phyloP scores from a whole-genome alignment of 2,888 invertebrate genomes.

The Meloe dianella region DNA sequence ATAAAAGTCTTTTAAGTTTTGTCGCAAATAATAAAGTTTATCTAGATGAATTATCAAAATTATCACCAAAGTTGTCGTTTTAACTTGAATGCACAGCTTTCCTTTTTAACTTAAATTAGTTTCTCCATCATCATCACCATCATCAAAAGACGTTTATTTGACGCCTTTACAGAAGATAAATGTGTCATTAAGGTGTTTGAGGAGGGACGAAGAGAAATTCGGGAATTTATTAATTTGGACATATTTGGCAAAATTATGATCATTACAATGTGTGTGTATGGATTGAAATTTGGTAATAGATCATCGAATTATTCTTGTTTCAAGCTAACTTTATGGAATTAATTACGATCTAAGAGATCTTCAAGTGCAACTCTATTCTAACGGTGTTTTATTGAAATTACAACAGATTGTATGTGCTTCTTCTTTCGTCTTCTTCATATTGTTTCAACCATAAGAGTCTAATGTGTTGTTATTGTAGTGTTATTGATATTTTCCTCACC shows the following conservation, averaged over 20 bases:
- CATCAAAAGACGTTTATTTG: background rate
- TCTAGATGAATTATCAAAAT: slow-evolving; percentile 28
- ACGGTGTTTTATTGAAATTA: background rate
- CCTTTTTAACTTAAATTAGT: slow-evolving; percentile 29
- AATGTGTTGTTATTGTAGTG: background rate
- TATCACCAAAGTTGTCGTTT: slow-evolving; percentile 17
- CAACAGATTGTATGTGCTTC: background rate
- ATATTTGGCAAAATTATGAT: background rate
- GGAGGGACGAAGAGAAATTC: background rate
- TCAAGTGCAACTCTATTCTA: background rate
- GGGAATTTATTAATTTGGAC: background rate
- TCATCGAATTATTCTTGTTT: slow-evolving; percentile 24
- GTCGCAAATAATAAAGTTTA: slow-evolving; percentile 12
- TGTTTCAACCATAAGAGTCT: background rate
- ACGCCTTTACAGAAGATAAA: background rate
- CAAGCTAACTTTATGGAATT: slow-evolving; percentile 12
- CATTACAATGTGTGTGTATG: background rate
- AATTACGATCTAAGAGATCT: background rate
- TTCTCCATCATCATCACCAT: slow-evolving; percentile 5
- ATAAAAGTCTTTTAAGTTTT: background rate
- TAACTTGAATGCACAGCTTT: slow-evolving; percentile 29
- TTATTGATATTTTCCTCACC: background rate
- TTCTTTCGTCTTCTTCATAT: background rate
- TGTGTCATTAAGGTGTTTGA: background rate
- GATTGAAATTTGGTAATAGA: slow-evolving; percentile 18